Base-by-base conservation (phyloP, 2,888 invertebrate genomes). In the Ceraclea dissimilis region DNA sequence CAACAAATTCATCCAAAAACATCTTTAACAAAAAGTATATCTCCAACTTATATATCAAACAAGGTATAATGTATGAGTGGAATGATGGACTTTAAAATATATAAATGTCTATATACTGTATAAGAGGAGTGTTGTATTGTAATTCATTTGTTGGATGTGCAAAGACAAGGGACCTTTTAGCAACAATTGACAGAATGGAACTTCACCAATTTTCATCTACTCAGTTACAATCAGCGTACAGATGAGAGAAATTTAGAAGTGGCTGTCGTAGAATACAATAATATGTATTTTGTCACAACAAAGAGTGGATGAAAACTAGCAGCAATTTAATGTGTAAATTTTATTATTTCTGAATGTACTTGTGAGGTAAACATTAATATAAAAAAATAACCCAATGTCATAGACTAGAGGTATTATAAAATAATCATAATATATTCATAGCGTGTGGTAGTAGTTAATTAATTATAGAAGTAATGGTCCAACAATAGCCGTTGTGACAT, bases 401-500 rank as follows among this genome's bases (percentile, higher is more conserved):
- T 26, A 26, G 26, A 26, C 10, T 26, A n/a, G n/a, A n/a, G n/a
- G n/a, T n/a, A 26, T 26, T 26, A 26, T 26, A 26, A 26, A 26
- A 26, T 26, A n/a, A n/a, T n/a, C n/a, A n/a, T n/a, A n/a, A n/a
- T n/a, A n/a, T n/a, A n/a, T n/a, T n/a, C 10, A 26, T 26, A 26
- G 26, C 26, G 10, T 39, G 39, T 39, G 5, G 39, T 5, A 39
- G 39, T 39, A 39, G n/a, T 39, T 39, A 39, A 26, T 4, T 39
- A 39, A 2, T 13, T 39, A n/a, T n/a, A 39, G 5, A n/a, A 39
- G 16, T 39, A 39, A 48, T 56, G 62, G 62, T 60, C 62, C 62
- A 60, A 62, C 62, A 62, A 60, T 56, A 62, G 62, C 62, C 60
- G 54, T 60, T 62, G 62, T 56, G 62, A 62, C 60, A 49, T 52